These are phyloP conservation scores for Bellardia pandia DNA, from an alignment of 2,888 invertebrate species.

Conservation along the genomic window DNA sequence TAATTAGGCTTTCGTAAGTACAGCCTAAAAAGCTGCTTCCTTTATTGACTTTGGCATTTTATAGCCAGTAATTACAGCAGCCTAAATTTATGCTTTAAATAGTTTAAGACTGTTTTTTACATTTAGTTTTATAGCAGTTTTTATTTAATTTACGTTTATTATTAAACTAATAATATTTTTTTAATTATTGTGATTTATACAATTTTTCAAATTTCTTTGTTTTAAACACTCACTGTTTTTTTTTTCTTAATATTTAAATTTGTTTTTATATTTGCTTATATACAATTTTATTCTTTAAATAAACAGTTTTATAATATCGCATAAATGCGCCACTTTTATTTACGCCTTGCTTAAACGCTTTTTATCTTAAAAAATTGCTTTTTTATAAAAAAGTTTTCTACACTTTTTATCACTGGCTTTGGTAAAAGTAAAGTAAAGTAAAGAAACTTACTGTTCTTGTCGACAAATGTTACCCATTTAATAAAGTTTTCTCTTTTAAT, in stretches of 20 bases:
- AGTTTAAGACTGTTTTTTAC: neutral
- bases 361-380: neutral
- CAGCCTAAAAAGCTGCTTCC: conserved; percentile 18
- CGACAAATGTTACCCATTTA: conserved; percentile 74
- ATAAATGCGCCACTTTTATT: conserved; percentile 1
- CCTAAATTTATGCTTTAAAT: too few relatives aligned
- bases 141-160: too few relatives aligned
- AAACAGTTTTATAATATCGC: too few relatives aligned
- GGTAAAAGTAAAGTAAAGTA: neutral
- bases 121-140: neutral
- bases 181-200: neutral
- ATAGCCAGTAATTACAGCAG: too few relatives aligned
- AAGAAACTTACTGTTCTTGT: conserved; percentile 65
- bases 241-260: neutral
- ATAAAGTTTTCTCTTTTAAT: conserved; percentile 6
- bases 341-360: neutral
- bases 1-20: neutral
- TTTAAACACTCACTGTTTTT: conserved; percentile 5
- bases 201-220: neutral
- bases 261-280: neutral
- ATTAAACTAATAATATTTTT: neutral
- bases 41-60: too few relatives aligned
- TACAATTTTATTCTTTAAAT: neutral
- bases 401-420: conserved; percentile 7
- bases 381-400: neutral